phyloP scores from a whole-genome alignment of 2,888 invertebrate genomes.

The Tenthredo amoena region DNA sequence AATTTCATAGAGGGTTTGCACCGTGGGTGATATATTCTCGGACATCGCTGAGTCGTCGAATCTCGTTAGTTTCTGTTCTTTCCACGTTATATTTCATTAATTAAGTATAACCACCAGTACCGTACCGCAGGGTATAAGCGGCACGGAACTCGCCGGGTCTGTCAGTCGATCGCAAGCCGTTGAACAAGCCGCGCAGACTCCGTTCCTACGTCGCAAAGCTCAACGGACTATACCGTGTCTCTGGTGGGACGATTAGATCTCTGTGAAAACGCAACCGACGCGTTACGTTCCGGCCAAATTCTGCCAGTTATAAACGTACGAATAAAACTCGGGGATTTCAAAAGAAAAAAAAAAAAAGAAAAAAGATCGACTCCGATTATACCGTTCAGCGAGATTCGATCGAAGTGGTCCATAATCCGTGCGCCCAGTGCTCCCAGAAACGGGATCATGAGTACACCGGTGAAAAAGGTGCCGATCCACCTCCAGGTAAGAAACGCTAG shows the following conservation, averaged over 20 bases:
- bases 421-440: not conserved
- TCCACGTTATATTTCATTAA: constrained; percentile 14
- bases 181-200: constrained; percentile 61
- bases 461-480: constrained; percentile 97
- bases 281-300: not conserved
- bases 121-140: not conserved
- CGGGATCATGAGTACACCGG: constrained; percentile 86
- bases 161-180: constrained; percentile 70
- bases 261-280: constrained; percentile 16
- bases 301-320: not conserved
- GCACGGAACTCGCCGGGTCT: constrained; percentile 37
- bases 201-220: constrained; percentile 24
- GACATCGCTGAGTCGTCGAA: too few species aligned
- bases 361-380: constrained; percentile 31
- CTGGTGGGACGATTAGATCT: constrained; percentile 31
- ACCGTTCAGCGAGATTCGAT: constrained; percentile 45
- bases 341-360: not conserved
- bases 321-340: not conserved
- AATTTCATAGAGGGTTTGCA: too few species aligned
- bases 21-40: too few species aligned
- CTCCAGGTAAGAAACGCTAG: constrained; percentile 85
- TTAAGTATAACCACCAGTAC: not conserved
- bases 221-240: constrained; percentile 1
- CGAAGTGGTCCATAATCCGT: not conserved
- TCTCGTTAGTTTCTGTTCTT: too few species aligned